Percentiles rank a stretch among this genome's conserved stretches.
Conservation (phyloP, 2,888 invertebrate genomes). For the Cyaniris semiargus region DNA sequence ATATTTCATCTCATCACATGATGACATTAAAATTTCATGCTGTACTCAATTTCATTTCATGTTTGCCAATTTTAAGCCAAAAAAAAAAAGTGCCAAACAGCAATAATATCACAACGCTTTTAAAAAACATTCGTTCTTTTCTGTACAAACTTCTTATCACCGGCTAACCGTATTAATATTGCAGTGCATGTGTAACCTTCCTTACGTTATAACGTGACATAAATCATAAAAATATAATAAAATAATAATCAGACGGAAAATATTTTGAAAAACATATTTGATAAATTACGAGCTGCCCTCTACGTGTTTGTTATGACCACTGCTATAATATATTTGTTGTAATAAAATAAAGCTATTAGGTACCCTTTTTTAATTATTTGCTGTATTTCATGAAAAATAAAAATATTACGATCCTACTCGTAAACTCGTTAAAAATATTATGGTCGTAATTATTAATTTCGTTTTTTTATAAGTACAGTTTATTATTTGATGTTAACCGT, state of each 20-base stretch:
- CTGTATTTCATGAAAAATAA: neutral
- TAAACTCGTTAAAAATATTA: slow-evolving; percentile 16
- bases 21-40: too few species aligned
- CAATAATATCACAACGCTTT: too few species aligned
- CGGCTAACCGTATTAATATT: neutral
- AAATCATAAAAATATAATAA: slow-evolving; percentile 25
- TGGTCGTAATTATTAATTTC: neutral
- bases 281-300: neutral
- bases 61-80: too few species aligned
- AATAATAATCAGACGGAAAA: slow-evolving; percentile 23
- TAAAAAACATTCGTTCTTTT: too few species aligned
- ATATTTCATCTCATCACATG: too few species aligned
- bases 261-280: slow-evolving; percentile 15
- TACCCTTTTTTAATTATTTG: neutral
- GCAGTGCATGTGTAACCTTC: neutral
- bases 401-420: neutral
- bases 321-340: slow-evolving; percentile 5
- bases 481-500: neutral
- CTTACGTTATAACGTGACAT: slow-evolving; percentile 24
- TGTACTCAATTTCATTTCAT: too few species aligned
- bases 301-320: slow-evolving; percentile 20
- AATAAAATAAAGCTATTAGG: slow-evolving; percentile 22
- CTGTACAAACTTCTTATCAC: too few species aligned
- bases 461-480: neutral
- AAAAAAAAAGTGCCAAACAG: too few species aligned